Evolutionary conservation across 1,140 invertebrate genomes (phyloP), one percentile per base, ranked within the genome.

Genomic region (Dendrolimus punctatus): DNA sequence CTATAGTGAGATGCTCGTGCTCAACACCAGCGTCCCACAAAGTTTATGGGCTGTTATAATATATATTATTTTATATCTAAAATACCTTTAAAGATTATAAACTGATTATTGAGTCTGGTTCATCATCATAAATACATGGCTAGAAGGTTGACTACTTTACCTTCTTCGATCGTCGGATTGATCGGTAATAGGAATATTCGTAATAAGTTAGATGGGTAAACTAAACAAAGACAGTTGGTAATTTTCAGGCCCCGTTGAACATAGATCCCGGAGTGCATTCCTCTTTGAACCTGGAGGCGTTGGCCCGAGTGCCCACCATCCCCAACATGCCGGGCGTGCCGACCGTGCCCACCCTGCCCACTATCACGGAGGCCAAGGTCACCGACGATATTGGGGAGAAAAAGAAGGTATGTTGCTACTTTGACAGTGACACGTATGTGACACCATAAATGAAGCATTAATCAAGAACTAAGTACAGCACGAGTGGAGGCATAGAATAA

Each of bases 191-290:
- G 7, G 0, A 46, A 46, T 6, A 5, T 46, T 10, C 6, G 8
- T 36, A 4, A 9, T 40, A 6, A 49, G 39, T n/a, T 8, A 4
- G 23, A 49, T n/a, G n/a, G 48, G n/a, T 40, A 40, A 39, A 53
- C 48, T 54, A 57, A 58, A 52, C 46, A 57, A 46, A 62, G 37
- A 55, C 46, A 55, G 48, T 53, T 57, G 40, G 40, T 39, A 46
- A 6, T 90, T 92, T 67, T 37, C 74, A 84, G 80, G 80, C 83
- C 84, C 94, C 95, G 9, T 87, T 95, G n/a, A 96, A 97, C 85
- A 90, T 94, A 40, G 96, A 98, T 87, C 95, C 96, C n/a, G 95
- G 96, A 39, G 96, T 97, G 23, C 96, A 97, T 76, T 97, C 95
- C 7, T 96, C 94, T 68, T 91, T 97, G 59, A 95, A 96, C 81